Evolutionary conservation across 2,797 vertebrate genomes (phyloP).

Genomic region (Myioborus miniatus): DNA sequence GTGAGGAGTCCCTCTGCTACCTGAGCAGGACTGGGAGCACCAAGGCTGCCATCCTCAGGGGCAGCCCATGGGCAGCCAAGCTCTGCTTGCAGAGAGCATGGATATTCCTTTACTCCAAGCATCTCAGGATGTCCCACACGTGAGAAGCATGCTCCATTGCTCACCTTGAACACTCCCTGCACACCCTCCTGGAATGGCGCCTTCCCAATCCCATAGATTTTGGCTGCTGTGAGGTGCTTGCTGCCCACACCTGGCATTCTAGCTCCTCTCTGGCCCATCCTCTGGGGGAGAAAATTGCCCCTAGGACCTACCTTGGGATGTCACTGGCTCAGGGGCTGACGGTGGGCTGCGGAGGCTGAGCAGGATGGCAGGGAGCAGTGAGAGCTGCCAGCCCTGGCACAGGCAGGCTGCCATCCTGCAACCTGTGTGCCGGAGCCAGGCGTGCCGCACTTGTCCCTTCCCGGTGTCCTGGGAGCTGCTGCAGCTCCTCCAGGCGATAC

Average conservation of each 20-base stretch:
- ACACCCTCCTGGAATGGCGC: not conserved
- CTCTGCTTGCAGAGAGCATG: not conserved
- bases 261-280: not conserved
- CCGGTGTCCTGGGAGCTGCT: not conserved
- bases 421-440: not conserved
- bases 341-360: conserved; percentile 41
- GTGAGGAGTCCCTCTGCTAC: not conserved
- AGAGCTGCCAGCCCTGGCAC: not conserved
- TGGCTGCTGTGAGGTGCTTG: rapidly evolving
- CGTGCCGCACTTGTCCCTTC: not conserved
- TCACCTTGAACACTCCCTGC: rapidly evolving
- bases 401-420: conserved; percentile 30
- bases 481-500: not conserved
- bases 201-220: not conserved
- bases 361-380: conserved; percentile 39
- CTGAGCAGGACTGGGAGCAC: not conserved
- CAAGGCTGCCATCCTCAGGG: not conserved
- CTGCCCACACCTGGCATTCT: rapidly evolving
- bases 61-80: rapidly evolving
- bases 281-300: not conserved
- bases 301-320: conserved; percentile 79
- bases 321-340: conserved; percentile 48
- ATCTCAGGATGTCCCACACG: not conserved
- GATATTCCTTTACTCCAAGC: not conserved
- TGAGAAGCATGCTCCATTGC: not conserved